These are phyloP conservation scores for Tympanoctomys barrerae DNA, from an alignment of 2,797 vertebrate species.

Conservation along the genomic window DNA sequence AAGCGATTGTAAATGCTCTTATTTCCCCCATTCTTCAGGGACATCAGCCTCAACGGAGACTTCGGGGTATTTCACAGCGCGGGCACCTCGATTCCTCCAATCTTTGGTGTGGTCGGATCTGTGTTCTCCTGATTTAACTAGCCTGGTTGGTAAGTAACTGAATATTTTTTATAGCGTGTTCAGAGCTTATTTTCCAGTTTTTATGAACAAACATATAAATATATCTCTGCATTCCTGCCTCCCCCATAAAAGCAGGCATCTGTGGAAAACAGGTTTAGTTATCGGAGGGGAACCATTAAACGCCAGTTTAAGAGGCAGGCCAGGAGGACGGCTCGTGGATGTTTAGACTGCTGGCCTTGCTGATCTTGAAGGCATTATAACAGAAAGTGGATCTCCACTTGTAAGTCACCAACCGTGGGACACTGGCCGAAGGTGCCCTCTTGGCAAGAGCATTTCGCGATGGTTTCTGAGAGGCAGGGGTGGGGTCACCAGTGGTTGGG, in stretches of 20 bases:
- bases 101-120: slow-evolving; percentile 40
- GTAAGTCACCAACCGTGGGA: slow-evolving; percentile 61
- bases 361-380: slow-evolving; percentile 75
- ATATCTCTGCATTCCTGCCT: slow-evolving; percentile 81
- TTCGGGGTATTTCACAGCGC: slow-evolving; percentile 44
- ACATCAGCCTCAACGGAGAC: background rate
- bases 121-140: slow-evolving; percentile 73
- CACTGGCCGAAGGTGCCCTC: slow-evolving; percentile 1
- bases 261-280: slow-evolving; percentile 83
- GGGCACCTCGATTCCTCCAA: slow-evolving; percentile 60
- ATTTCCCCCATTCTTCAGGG: slow-evolving; percentile 60
- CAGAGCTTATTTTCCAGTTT: slow-evolving; percentile 86
- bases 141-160: slow-evolving; percentile 87
- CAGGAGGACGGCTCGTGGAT: slow-evolving; percentile 79
- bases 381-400: slow-evolving; percentile 69
- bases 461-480: background rate
- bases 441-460: slow-evolving; percentile 25
- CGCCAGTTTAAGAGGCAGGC: slow-evolving; percentile 79
- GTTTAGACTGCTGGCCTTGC: slow-evolving; percentile 76
- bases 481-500: slow-evolving; percentile 52
- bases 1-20: background rate
- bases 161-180: slow-evolving; percentile 88
- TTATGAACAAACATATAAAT: slow-evolving; percentile 86
- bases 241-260: slow-evolving; percentile 81
- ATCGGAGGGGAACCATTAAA: slow-evolving; percentile 86